A percentile compares a stretch with the other conserved stretches of the same genome.
These are phyloP conservation scores for Dicerorhinus sumatrensis DNA, from an alignment of 2,113 vertebrate species.

Conservation along the genomic window DNA sequence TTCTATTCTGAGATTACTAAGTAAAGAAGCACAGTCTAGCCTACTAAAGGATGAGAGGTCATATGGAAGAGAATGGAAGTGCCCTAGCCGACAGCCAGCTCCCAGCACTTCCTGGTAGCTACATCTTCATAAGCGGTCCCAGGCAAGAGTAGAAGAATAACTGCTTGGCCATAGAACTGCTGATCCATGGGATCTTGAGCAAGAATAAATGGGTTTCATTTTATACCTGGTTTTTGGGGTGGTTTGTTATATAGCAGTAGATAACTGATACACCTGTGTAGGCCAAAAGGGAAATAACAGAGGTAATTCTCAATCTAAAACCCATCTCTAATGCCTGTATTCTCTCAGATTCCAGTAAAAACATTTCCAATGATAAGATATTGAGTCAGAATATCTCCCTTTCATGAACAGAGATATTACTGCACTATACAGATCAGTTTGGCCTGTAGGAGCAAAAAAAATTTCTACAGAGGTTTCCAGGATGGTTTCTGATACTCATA, in stretches of 20 bases:
- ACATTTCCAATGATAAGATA: conserved; percentile 13
- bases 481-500: conserved; percentile 6
- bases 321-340: not conserved
- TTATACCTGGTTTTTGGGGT: not conserved
- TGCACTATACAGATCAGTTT: conserved; percentile 7
- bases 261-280: not conserved
- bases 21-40: not conserved
- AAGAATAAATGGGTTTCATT: not conserved
- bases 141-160: not conserved
- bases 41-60: not conserved
- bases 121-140: not conserved
- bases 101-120: not conserved
- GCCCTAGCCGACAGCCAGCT: not conserved
- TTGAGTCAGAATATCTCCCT: conserved; percentile 24
- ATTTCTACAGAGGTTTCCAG: conserved; percentile 20
- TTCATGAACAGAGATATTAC: conserved; percentile 9
- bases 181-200: not conserved
- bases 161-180: not conserved
- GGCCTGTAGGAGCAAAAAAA: not conserved
- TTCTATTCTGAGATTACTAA: not conserved
- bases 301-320: conserved; percentile 18
- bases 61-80: not conserved
- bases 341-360: conserved; percentile 31
- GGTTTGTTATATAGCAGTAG: not conserved
- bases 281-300: not conserved